These are phyloP conservation scores for Congeria kusceri DNA, from an alignment of 2,888 invertebrate species.

Conservation along the genomic window DNA sequence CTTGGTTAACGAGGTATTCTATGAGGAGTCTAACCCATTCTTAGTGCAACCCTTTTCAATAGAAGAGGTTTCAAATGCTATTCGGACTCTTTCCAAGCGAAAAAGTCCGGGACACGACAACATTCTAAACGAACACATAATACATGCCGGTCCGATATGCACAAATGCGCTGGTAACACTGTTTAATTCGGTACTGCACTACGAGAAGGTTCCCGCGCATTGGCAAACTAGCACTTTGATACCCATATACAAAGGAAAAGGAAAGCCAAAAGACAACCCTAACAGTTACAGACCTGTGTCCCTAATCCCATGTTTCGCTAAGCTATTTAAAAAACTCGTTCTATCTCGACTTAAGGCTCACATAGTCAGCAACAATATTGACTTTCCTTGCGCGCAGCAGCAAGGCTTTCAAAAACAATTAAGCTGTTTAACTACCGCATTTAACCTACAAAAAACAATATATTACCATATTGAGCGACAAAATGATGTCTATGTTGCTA, in stretches of 20 bases:
- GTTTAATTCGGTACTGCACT: slow-evolving; percentile 4
- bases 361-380: background rate
- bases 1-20: no score
- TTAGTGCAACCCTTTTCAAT: background rate
- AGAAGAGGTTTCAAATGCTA: slow-evolving; percentile 14
- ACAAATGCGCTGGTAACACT: background rate
- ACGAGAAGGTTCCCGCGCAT: slow-evolving; percentile 15
- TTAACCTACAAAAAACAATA: slow-evolving; percentile 28
- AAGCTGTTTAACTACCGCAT: slow-evolving; percentile 22
- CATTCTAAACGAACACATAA: slow-evolving; percentile 27
- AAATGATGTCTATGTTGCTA: slow-evolving; percentile 7
- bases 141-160: slow-evolving; percentile 10
- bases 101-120: slow-evolving; percentile 29
- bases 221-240: slow-evolving; percentile 35
- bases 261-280: slow-evolving; percentile 27
- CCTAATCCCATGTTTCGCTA: slow-evolving; percentile 27
- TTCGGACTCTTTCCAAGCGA: slow-evolving; percentile 2
- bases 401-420: slow-evolving; percentile 34
- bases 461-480: slow-evolving; percentile 8
- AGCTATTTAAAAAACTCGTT: slow-evolving; percentile 37
- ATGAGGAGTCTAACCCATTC: no score
- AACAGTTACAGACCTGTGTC: slow-evolving; percentile 38
- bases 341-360: slow-evolving; percentile 6
- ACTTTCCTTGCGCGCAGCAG: slow-evolving; percentile 38
- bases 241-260: slow-evolving; percentile 36